phyloP scores from a whole-genome alignment of 2,113 vertebrate species.

The Lamprologus ornatipinnis region DNA sequence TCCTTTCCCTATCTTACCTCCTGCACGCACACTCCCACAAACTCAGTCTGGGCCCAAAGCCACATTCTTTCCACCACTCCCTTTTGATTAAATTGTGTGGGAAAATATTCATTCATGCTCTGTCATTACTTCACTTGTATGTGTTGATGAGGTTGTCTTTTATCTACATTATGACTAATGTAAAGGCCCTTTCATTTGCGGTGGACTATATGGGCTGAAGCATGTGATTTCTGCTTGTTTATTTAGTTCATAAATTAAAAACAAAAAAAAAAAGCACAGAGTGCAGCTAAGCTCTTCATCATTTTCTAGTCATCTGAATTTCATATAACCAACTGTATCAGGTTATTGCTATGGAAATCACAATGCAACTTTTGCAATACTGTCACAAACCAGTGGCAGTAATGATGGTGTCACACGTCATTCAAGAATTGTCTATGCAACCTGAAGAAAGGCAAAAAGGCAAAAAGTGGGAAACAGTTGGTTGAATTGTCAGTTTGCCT shows the following conservation, averaged over 20 bases:
- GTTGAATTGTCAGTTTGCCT: neutral
- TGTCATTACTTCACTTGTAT: conserved; percentile 27
- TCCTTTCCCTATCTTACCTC: conserved; percentile 29
- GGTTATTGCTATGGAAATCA: neutral
- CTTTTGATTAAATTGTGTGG: conserved; percentile 47
- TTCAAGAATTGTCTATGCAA: neutral
- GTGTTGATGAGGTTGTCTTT: conserved; percentile 47
- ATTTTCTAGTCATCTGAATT: neutral
- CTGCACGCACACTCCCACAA: conserved; percentile 3
- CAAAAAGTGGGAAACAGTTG: neutral
- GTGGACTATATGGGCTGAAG: conserved; percentile 17
- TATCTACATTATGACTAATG: conserved; percentile 11
- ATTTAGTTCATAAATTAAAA: neutral
- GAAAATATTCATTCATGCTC: conserved; percentile 59
- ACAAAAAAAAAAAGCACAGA: neutral
- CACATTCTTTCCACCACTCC: conserved; percentile 7
- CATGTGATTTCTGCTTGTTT: neutral
- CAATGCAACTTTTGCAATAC: neutral
- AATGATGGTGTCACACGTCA: neutral
- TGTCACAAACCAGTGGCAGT: neutral
- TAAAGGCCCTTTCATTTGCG: conserved; percentile 19
- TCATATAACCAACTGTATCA: neutral
- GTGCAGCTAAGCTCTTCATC: neutral
- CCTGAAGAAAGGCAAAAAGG: neutral
- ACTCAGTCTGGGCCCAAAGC: neutral